A percentile compares a stretch with the other conserved stretches of the same genome.
Conservation (phyloP, 2,888 invertebrate species). For the Microctonus hyperodae region DNA sequence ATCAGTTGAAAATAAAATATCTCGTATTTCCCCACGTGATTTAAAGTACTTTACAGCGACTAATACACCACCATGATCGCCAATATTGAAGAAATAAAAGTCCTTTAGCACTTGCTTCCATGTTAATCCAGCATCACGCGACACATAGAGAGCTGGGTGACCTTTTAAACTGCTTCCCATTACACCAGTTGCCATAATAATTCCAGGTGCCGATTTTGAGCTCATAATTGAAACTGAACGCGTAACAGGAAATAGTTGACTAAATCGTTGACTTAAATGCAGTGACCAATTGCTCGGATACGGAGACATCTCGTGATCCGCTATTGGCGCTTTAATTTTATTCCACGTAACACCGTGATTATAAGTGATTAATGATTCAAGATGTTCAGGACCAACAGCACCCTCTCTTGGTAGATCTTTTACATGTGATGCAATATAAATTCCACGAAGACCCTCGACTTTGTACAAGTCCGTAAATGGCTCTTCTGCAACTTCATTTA, state of each 20-base stretch:
- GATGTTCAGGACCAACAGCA: constrained; percentile 75
- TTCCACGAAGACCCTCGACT: constrained; percentile 85
- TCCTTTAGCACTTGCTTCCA: constrained; percentile 85
- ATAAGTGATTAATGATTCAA: constrained; percentile 82
- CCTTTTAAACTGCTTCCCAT: constrained; percentile 81
- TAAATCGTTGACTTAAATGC: constrained; percentile 87
- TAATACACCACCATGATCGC: constrained; percentile 89
- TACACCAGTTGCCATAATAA: constrained; percentile 87
- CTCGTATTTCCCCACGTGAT: constrained; percentile 77
- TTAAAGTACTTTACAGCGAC: constrained; percentile 86
- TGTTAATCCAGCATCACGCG: constrained; percentile 80
- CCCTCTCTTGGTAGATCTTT: constrained; percentile 64
- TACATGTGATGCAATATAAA: constrained; percentile 88
- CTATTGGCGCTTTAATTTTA: constrained; percentile 74
- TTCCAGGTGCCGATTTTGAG: constrained; percentile 86
- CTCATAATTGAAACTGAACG: constrained; percentile 84
- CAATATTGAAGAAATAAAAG: constrained; percentile 86
- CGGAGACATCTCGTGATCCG: constrained; percentile 70
- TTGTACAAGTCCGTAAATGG: constrained; percentile 88
- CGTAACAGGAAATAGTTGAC: constrained; percentile 81
- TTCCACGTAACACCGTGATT: constrained; percentile 89
- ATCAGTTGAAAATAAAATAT: constrained; percentile 84
- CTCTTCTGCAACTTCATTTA: constrained; percentile 79
- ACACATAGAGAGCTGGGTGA: constrained; percentile 81
- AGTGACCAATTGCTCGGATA: constrained; percentile 76